Evolutionary conservation across 1,140 invertebrate genomes (phyloP).

Genomic region (Ips typographus): DNA sequence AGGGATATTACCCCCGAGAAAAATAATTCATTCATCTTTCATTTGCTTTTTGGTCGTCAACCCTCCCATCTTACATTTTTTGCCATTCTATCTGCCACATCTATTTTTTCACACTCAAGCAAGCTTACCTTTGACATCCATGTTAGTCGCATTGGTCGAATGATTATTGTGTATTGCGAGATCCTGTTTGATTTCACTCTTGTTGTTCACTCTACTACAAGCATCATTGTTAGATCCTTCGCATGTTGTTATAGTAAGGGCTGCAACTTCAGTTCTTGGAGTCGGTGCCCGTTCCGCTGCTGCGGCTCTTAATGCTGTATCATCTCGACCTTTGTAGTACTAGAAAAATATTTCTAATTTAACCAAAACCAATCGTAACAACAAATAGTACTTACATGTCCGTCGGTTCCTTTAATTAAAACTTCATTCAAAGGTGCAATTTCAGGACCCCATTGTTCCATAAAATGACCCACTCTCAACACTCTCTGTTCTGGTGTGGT

Average conservation of each 20-base stretch:
- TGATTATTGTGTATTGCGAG: not conserved
- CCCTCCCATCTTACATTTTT: too few relatives aligned
- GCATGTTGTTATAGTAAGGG: slow-evolving; percentile 13
- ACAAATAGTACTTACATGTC: slow-evolving; percentile 43
- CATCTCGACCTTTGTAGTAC: slow-evolving; percentile 36
- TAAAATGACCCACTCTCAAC: slow-evolving; percentile 60
- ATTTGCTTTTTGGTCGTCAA: too few relatives aligned
- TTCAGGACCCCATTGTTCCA: slow-evolving; percentile 62
- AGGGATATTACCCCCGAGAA: too few relatives aligned
- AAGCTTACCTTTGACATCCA: too few relatives aligned
- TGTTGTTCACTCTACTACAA: not conserved
- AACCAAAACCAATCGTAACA: too few relatives aligned
- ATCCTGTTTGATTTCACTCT: not conserved
- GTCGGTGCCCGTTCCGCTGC: slow-evolving; percentile 25
- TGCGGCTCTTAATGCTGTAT: slow-evolving; percentile 17
- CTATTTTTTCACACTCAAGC: too few relatives aligned
- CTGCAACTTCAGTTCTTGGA: slow-evolving; percentile 13
- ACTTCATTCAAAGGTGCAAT: slow-evolving; percentile 56
- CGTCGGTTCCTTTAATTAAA: slow-evolving; percentile 57
- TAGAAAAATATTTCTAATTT: slow-evolving; percentile 12
- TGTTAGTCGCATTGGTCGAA: not conserved
- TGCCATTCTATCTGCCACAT: too few relatives aligned
- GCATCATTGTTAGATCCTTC: not conserved
- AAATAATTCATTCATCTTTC: too few relatives aligned
- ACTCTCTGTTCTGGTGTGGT: slow-evolving; percentile 67